Evolutionary conservation across 2,797 vertebrate species (phyloP).

Genomic region (Melanotaenia maccullochi): DNA sequence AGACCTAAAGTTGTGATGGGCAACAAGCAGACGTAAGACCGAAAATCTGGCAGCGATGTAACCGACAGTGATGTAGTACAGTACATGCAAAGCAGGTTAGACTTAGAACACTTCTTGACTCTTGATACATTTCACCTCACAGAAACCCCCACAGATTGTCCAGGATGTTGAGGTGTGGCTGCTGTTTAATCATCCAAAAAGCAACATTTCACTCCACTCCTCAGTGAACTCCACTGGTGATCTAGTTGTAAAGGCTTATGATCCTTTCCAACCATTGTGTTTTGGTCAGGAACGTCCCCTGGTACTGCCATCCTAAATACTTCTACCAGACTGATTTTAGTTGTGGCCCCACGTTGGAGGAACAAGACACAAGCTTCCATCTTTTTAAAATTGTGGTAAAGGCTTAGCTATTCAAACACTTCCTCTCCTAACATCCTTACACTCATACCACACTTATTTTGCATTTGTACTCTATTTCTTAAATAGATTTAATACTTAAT

Average conservation of each 20-base stretch:
- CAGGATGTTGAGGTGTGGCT: not conserved
- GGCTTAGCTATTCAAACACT: not conserved
- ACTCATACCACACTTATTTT: not conserved
- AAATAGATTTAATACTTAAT: not conserved
- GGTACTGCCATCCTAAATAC: not conserved
- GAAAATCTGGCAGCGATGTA: too few relatives aligned
- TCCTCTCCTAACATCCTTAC: not conserved
- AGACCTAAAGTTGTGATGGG: too few relatives aligned
- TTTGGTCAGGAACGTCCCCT: not conserved
- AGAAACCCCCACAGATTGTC: not conserved
- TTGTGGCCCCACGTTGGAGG: not conserved
- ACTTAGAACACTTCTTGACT: too few relatives aligned
- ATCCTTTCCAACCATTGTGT: not conserved
- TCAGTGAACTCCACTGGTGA: too few relatives aligned
- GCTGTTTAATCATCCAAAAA: not conserved
- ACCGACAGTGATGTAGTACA: too few relatives aligned
- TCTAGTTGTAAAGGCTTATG: not conserved
- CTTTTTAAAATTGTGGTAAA: too few relatives aligned
- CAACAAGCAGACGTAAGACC: too few relatives aligned
- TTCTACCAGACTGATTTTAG: not conserved
- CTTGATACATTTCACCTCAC: too few relatives aligned
- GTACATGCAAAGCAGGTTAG: too few relatives aligned
- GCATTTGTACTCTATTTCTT: not conserved
- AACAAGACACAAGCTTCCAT: not conserved
- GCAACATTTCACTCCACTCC: too few relatives aligned